A percentile compares a stretch with the other conserved stretches of the same genome.
Evolutionary conservation across 2,888 invertebrate genomes (phyloP).

Genomic region (Tribolium freemani): DNA sequence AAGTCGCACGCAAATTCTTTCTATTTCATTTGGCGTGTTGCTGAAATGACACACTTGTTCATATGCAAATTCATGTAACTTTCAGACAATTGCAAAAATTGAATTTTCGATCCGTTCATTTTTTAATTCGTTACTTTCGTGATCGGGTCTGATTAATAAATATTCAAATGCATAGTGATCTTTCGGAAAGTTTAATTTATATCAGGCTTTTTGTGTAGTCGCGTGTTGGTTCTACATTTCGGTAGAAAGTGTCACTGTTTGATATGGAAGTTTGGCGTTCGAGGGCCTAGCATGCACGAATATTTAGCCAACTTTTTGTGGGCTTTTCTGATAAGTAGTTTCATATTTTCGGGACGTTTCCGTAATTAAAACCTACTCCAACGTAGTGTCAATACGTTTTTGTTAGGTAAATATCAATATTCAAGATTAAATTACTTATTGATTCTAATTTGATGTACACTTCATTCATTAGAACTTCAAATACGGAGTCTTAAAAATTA

Average conservation of each 20-base stretch:
- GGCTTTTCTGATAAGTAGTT: not conserved
- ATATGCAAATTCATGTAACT: too few species aligned
- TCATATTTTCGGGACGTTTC: too few species aligned
- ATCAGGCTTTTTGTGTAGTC: constrained; percentile 21
- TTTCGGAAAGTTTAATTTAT: constrained; percentile 43
- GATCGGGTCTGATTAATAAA: constrained; percentile 38
- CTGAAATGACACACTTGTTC: not conserved
- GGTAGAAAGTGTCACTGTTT: constrained; percentile 44
- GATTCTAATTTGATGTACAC: not conserved
- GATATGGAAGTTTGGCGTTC: constrained; percentile 40
- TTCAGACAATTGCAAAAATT: not conserved
- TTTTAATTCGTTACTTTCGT: constrained; percentile 4
- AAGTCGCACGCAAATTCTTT: not conserved
- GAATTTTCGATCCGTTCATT: not conserved
- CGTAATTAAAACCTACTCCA: not conserved
- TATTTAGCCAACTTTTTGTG: constrained; percentile 13
- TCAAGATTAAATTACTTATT: not conserved
- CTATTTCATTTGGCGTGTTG: not conserved
- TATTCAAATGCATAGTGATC: constrained; percentile 41
- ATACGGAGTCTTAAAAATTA: not conserved
- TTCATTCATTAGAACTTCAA: not conserved
- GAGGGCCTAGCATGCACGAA: constrained; percentile 23
- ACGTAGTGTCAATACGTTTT: not conserved
- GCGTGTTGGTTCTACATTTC: constrained; percentile 40
- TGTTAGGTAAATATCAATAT: not conserved